These are phyloP conservation scores for Cecropterus lyciades DNA, from an alignment of 1,140 invertebrate genomes.

Conservation along the genomic window DNA sequence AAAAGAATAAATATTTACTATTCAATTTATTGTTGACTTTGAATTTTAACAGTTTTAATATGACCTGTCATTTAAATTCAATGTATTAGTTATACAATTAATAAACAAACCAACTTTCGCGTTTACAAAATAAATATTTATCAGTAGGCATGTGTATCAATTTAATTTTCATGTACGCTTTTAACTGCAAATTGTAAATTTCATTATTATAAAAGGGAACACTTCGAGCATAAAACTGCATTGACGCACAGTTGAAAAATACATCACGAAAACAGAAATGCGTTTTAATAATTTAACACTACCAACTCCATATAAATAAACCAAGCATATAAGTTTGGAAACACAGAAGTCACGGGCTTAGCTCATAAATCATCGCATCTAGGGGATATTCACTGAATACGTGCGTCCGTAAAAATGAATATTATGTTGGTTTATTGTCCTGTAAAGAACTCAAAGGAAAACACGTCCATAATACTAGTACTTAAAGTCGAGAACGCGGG, in stretches of 20 bases:
- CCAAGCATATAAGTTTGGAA: slow-evolving; percentile 19
- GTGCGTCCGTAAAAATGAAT: slow-evolving; percentile 43
- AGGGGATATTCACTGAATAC: slow-evolving; percentile 39
- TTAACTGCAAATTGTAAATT: background rate
- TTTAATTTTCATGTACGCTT: background rate
- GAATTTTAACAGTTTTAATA: too few species aligned
- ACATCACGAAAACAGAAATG: background rate
- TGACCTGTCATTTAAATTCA: too few species aligned
- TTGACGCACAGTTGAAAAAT: background rate
- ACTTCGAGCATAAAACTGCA: background rate
- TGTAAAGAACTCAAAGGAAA: slow-evolving; percentile 24
- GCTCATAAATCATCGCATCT: slow-evolving; percentile 36
- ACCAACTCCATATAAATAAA: slow-evolving; percentile 8
- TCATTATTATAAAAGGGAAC: background rate
- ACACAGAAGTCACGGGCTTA: slow-evolving; percentile 23
- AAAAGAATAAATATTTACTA: too few species aligned
- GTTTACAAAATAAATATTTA: too few species aligned
- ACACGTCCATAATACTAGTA: slow-evolving; percentile 35
- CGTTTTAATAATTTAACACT: slow-evolving; percentile 9
- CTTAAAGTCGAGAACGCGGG: slow-evolving; percentile 45
- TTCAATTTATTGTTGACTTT: too few species aligned
- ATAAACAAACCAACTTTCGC: too few species aligned
- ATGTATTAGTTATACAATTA: too few species aligned
- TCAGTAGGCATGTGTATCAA: background rate
- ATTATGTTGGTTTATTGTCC: slow-evolving; percentile 44